Evolutionary conservation across 2,113 vertebrate genomes (phyloP).

Genomic region (Diadophis punctatus): DNA sequence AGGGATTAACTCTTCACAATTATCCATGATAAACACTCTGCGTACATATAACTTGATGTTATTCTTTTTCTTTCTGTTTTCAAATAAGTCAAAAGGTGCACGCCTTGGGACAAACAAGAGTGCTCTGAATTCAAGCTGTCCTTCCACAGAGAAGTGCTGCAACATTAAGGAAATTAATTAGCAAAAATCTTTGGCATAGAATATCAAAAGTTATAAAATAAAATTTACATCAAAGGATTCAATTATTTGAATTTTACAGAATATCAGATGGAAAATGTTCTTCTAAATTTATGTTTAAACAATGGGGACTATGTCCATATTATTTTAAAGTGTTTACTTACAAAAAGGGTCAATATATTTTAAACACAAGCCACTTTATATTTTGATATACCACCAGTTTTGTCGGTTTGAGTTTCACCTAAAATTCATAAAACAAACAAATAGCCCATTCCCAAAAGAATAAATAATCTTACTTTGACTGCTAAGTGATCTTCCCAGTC

Average conservation of each 20-base stretch:
- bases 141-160: slow-evolving; percentile 97
- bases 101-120: slow-evolving; percentile 90
- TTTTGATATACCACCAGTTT: not conserved
- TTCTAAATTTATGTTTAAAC: not conserved
- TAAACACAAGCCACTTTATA: not conserved
- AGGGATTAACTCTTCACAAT: slow-evolving; percentile 93
- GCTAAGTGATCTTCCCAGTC: slow-evolving; percentile 85
- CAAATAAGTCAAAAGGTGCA: slow-evolving; percentile 91
- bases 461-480: slow-evolving; percentile 71
- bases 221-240: not conserved
- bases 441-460: not conserved
- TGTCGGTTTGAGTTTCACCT: not conserved
- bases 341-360: not conserved
- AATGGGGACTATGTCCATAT: not conserved
- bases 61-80: slow-evolving; percentile 95
- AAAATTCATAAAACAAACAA: not conserved
- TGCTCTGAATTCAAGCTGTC: slow-evolving; percentile 91
- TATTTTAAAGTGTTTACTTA: not conserved
- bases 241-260: not conserved
- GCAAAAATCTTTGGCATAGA: no score
- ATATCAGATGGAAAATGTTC: no score
- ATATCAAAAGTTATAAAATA: not conserved
- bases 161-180: not conserved
- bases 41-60: slow-evolving; percentile 95
- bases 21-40: slow-evolving; percentile 98